Evolutionary conservation across 1,140 invertebrate species (phyloP).

Genomic region (Tribolium madens): DNA sequence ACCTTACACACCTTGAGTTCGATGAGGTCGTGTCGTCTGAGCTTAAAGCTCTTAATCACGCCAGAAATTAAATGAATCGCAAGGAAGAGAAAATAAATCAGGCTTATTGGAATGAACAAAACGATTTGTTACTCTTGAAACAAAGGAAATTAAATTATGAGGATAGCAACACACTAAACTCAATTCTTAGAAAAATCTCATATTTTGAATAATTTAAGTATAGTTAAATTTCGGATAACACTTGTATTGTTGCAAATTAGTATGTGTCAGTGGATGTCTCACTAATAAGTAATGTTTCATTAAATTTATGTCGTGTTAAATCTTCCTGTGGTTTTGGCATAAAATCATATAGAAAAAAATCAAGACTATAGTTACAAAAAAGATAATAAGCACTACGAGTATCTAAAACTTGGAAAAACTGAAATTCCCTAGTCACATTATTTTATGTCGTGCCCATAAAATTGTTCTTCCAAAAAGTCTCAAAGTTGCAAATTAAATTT

Average conservation of each 20-base stretch:
- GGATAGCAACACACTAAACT: not conserved
- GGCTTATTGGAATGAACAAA: not conserved
- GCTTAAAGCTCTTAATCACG: conserved; percentile 1
- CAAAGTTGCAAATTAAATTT: conserved; percentile 21
- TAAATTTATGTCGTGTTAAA: too few relatives aligned
- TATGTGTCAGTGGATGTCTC: too few relatives aligned
- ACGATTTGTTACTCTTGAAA: not conserved
- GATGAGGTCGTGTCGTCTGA: conserved; percentile 9
- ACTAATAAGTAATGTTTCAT: too few relatives aligned
- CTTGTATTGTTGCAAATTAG: too few relatives aligned
- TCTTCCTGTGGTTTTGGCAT: too few relatives aligned
- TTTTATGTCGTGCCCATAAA: not conserved
- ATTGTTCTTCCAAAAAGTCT: conserved; percentile 3
- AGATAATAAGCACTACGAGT: too few relatives aligned
- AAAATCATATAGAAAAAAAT: too few relatives aligned
- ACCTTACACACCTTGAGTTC: not conserved
- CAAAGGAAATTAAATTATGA: not conserved
- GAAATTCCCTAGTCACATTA: not conserved
- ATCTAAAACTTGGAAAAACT: not conserved
- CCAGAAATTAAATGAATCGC: not conserved
- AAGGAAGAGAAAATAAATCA: not conserved
- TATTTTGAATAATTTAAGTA: too few relatives aligned
- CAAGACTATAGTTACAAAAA: too few relatives aligned
- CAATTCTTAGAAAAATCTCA: too few relatives aligned
- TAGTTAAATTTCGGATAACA: too few relatives aligned